Evolutionary conservation across 2,797 vertebrate genomes (phyloP), one percentile per base, ranked within the genome.

Genomic region (Neosilurus mollespiculum): DNA sequence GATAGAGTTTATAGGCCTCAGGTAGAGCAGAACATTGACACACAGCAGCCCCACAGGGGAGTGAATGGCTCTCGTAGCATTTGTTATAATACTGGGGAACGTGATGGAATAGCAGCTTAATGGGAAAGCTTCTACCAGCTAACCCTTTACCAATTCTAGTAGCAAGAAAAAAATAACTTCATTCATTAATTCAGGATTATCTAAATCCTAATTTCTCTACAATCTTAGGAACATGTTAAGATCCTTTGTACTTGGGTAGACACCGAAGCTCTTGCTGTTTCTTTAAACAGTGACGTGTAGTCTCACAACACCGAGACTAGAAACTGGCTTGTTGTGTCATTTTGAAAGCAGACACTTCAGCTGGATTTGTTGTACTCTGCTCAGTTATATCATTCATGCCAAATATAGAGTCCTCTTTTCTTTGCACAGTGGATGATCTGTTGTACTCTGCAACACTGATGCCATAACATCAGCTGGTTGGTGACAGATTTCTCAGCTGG

Each of bases 181-280:
- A 88, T 92, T 90, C 86, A 92, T 92, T 90, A 93, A 88, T 81
- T 78, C 3, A 1, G 86, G 92, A 90, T 93, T 90, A 91, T 84
- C 84, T 85, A 89, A 93, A 92, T 88, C 90, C 90, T 81, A 2
- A 81, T 69, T 88, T 88, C 82, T 88, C 67, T 49, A 86, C 83
- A 86, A 20, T 30, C 91, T 90, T 90, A 86, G 30, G 53, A 81
- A 86, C 83, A 89, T 86, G 67, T 53, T 62, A 62, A 24, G 37
- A 86, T 59, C 73, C 75, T 75, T 85, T 88, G 78, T 88, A 86
- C 86, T 54, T 56, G 56, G 67, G 49, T 43, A 37, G 62, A 84
- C 83, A 80, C 34, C 59, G 78, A 16, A 84, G 61, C 34, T 59
- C 54, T 43, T 73, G 49, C 30, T 9, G 81, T 64, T 61, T 34